Base-by-base conservation (phyloP, 2,888 invertebrate species). In the Pyralis farinalis region DNA sequence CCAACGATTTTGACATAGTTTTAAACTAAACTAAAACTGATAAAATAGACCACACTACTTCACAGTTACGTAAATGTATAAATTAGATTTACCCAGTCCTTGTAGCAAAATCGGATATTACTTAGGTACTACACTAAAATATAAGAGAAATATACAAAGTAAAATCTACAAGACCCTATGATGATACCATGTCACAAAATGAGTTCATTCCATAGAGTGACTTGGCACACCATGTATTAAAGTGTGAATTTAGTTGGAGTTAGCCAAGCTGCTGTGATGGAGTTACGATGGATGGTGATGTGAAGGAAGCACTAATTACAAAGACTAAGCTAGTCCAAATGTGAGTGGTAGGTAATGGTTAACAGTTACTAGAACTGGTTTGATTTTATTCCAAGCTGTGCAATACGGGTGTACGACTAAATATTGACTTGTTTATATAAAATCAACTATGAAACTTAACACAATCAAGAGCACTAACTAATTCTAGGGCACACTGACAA, bases 401-500 rank as follows among this genome's bases (percentile, higher is more conserved):
- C 53, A 53, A 48, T 43, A 47, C 44, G 20, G 42, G 12, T 42
- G 25, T 25, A 25, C n/a, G 25, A 4, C 7, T 39, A 39, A 41
- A 43, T 33, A 12, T 7, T 42, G 34, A 37, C 27, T 29, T 34
- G 35, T 33, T 2, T 35, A 12, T 9, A 36, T 38, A 37, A 35
- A 42, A 34, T 31, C 27, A 45, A 33, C 7, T 22, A 22, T 37
- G 20, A 22, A 10, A 21, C 10, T 20, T 42, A 38, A 43, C 42
- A 44, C 41, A 41, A 39, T 37, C 21, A 41, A 39, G 22, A 47
- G 40, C 43, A 43, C 43, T 40, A 50, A 28, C 43, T 45, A 47
- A 9, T 30, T 53, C 55, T 60, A 65, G 46, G 53, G 60, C 63
- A 71, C 71, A 68, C 55, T 58, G 51, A 34, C 33, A 35, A 51